Evolutionary conservation across 2,797 vertebrate genomes (phyloP).

Genomic region (Scyliorhinus canicula): DNA sequence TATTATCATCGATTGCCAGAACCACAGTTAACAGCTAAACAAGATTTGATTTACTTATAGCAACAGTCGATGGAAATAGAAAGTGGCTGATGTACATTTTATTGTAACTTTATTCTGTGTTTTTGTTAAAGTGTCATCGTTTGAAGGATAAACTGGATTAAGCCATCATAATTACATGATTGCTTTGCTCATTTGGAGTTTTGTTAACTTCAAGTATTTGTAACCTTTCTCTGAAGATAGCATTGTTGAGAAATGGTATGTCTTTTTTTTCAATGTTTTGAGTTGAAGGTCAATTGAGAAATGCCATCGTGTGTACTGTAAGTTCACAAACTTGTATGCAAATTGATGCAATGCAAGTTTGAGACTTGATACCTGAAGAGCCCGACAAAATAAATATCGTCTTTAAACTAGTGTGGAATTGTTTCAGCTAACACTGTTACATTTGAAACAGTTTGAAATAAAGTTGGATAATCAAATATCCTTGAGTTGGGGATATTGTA

Average conservation of each 20-base stretch:
- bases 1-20: neutral
- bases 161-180: neutral
- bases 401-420: slow-evolving; percentile 10
- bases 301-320: slow-evolving; percentile 12
- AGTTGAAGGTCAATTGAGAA: slow-evolving; percentile 28
- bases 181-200: slow-evolving; percentile 33
- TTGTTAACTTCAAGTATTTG: slow-evolving; percentile 27
- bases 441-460: neutral
- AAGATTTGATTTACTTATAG: neutral
- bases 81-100: neutral
- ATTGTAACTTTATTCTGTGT: slow-evolving; percentile 18
- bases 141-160: slow-evolving; percentile 25
- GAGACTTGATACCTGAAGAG: neutral
- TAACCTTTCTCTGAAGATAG: slow-evolving; percentile 17
- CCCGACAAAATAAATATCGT: slow-evolving; percentile 8
- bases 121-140: slow-evolving; percentile 5
- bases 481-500: neutral
- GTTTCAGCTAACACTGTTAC: neutral
- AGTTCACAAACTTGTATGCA: slow-evolving; percentile 26
- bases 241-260: slow-evolving; percentile 9
- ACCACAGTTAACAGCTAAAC: neutral
- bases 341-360: slow-evolving; percentile 4
- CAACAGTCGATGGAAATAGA: neutral
- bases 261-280: slow-evolving; percentile 13
- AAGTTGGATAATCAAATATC: slow-evolving; percentile 13